phyloP scores from a whole-genome alignment of 2,113 vertebrate species.

The Rynchops niger region DNA sequence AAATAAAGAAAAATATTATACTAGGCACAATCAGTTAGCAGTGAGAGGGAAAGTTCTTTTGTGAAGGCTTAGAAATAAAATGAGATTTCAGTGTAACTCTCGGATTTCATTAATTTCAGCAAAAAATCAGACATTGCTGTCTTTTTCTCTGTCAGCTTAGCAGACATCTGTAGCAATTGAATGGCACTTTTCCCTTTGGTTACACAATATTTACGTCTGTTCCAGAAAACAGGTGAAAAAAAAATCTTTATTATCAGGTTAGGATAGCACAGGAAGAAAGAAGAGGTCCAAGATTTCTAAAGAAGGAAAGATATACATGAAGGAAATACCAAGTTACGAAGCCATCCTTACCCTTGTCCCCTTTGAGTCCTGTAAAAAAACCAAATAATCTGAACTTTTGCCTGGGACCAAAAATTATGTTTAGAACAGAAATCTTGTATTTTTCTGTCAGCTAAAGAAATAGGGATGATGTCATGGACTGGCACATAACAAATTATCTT shows the following conservation, averaged over 20 bases:
- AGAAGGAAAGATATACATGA: not conserved
- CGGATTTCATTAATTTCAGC: not conserved
- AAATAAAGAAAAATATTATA: constrained; percentile 45
- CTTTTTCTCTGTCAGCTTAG: not conserved
- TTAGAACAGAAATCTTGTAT: not conserved
- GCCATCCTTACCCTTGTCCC: not conserved
- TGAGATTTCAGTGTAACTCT: not conserved
- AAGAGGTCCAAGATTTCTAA: not conserved
- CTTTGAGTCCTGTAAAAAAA: not conserved
- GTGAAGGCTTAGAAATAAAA: not conserved
- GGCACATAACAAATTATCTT: not conserved
- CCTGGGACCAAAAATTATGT: not conserved
- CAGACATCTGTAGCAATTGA: not conserved
- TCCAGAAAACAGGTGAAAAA: not conserved
- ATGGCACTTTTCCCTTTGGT: not conserved
- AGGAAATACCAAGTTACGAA: not conserved
- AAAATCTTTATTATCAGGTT: not conserved
- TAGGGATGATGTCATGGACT: not conserved
- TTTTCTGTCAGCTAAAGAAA: not conserved
- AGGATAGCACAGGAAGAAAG: not conserved
- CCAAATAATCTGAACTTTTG: not conserved
- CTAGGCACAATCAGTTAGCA: not conserved
- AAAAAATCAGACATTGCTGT: not conserved
- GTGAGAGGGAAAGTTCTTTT: not conserved
- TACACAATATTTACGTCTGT: not conserved